A percentile compares a stretch with the other conserved stretches of the same genome.
These are phyloP conservation scores for Tigriopus japonicus DNA, from an alignment of 1,140 invertebrate species.

Conservation along the genomic window DNA sequence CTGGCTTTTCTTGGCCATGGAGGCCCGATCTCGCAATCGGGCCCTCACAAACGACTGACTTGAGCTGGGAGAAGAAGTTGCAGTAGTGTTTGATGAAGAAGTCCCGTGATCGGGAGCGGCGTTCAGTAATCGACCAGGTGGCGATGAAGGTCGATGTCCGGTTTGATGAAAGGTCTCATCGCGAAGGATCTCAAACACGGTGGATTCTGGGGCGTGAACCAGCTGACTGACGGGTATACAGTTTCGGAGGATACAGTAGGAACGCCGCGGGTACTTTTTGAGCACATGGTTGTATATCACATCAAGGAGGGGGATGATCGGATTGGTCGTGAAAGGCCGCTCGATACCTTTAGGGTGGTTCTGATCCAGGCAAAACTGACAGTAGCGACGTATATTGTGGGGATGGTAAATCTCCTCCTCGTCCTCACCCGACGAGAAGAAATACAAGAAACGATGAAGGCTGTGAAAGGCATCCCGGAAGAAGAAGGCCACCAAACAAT, in stretches of 20 bases:
- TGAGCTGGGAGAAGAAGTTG: too few relatives aligned
- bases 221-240: slow-evolving; percentile 12
- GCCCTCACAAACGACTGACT: too few relatives aligned
- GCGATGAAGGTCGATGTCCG: neutral
- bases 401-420: slow-evolving; percentile 12
- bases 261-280: slow-evolving; percentile 12
- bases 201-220: neutral
- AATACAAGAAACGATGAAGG: slow-evolving; percentile 8
- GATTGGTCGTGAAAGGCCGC: slow-evolving; percentile 12
- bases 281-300: slow-evolving; percentile 11
- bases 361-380: slow-evolving; percentile 14
- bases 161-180: too few relatives aligned
- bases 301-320: slow-evolving; percentile 13
- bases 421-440: slow-evolving; percentile 11
- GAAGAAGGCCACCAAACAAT: slow-evolving; percentile 14
- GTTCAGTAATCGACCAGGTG: neutral
- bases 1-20: too few relatives aligned
- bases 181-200: slow-evolving; percentile 3
- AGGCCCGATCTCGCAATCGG: too few relatives aligned
- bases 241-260: slow-evolving; percentile 12
- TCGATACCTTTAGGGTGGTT: slow-evolving; percentile 4
- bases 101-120: neutral
- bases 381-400: slow-evolving; percentile 5
- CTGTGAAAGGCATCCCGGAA: slow-evolving; percentile 11
- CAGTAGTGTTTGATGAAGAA: too few relatives aligned